Evolutionary conservation across 2,113 vertebrate genomes (phyloP).

Genomic region (Cariama cristata): DNA sequence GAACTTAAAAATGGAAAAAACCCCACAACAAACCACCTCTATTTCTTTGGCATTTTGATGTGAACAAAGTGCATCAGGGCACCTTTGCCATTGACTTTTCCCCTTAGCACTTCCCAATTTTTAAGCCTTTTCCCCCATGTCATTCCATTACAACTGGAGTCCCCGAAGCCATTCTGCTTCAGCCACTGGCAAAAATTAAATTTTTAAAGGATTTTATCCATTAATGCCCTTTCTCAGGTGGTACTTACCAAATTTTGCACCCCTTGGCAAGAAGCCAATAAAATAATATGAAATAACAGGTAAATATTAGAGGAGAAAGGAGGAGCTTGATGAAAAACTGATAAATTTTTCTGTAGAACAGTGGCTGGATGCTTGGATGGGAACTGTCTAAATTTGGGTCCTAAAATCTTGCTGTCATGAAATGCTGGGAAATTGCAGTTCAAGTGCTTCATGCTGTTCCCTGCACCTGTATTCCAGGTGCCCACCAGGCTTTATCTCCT

Average conservation of each 20-base stretch:
- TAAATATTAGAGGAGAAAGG: not conserved
- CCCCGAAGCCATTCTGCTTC: not conserved
- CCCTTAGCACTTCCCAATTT: not conserved
- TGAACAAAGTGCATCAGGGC: not conserved
- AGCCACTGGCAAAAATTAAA: not conserved
- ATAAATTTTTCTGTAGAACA: not conserved
- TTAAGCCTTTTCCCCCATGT: not conserved
- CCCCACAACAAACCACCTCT: rapidly evolving
- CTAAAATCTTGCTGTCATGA: not conserved
- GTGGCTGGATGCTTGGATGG: not conserved
- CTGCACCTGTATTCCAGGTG: not conserved
- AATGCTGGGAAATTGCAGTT: not conserved
- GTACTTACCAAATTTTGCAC: not conserved
- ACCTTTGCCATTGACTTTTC: not conserved
- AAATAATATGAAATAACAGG: not conserved
- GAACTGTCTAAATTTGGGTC: not conserved
- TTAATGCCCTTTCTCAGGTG: not conserved
- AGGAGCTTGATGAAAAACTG: not conserved
- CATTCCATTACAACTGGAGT: not conserved
- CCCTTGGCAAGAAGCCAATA: not conserved
- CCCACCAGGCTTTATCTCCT: not conserved
- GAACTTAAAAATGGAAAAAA: not conserved
- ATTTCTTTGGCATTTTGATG: not conserved
- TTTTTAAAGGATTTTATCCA: not conserved
- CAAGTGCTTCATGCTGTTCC: not conserved